Conservation (phyloP, 1,140 invertebrate species). For the silkworm (Bombyx mori) region DNA sequence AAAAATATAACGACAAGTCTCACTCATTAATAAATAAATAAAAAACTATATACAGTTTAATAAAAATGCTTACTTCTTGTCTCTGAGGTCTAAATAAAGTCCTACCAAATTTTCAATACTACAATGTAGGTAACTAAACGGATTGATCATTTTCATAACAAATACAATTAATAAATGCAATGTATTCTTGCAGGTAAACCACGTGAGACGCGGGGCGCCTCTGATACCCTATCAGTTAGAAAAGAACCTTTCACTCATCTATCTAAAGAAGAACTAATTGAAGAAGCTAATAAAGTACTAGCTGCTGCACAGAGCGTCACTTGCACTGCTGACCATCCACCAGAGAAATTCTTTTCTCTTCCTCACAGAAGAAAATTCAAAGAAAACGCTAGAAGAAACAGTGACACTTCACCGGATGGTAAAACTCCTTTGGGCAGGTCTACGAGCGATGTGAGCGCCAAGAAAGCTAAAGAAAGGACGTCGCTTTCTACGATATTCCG, state of each 20-base stretch:
- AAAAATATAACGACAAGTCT: no score
- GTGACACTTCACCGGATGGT: conserved; percentile 35
- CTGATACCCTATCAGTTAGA: conserved; percentile 68
- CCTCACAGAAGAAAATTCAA: conserved; percentile 69
- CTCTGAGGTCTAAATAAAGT: no score
- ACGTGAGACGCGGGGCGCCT: conserved; percentile 46
- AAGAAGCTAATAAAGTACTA: conserved; percentile 79
- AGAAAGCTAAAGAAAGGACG: conserved; percentile 60
- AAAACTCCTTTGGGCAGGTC: conserved; percentile 62
- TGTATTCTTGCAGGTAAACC: conserved; percentile 53
- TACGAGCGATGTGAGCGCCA: conserved; percentile 70
- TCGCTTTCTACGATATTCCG: conserved; percentile 75
- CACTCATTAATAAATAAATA: no score
- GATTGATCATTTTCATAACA: no score
- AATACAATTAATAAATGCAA: background rate
- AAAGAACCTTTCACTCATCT: conserved; percentile 76
- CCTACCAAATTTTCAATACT: no score
- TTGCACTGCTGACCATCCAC: conserved; percentile 70
- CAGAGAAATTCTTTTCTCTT: conserved; percentile 76
- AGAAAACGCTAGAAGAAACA: conserved; percentile 57
- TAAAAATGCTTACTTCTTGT: no score
- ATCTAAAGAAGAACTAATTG: conserved; percentile 77
- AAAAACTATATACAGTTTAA: no score
- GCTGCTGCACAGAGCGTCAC: conserved; percentile 76
- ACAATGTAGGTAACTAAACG: no score